A percentile compares a stretch with the other conserved stretches of the same genome.
Evolutionary conservation across 2,888 invertebrate species (phyloP).

Genomic region (Chrysolina oricalcia): DNA sequence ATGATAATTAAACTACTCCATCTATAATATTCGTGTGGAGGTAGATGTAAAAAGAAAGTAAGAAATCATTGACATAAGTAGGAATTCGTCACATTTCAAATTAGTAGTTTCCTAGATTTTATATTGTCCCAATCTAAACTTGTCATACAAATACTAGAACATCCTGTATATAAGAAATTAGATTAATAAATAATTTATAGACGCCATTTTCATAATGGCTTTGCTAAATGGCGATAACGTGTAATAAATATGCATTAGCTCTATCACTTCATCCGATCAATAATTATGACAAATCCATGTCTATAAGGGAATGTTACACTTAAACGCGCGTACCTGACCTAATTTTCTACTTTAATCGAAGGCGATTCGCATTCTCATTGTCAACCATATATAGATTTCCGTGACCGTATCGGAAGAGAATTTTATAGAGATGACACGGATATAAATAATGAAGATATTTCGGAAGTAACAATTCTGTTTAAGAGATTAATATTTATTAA

Average conservation of each 20-base stretch:
- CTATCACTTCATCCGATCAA: constrained; percentile 17
- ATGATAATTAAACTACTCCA: no score
- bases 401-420: not conserved
- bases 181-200: constrained; percentile 4
- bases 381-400: not conserved
- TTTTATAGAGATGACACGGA: not conserved
- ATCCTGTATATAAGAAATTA: constrained; percentile 4
- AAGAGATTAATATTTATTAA: no score
- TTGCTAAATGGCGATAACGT: constrained; percentile 28
- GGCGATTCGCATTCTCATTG: constrained; percentile 20
- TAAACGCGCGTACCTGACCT: constrained; percentile 20
- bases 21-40: no score
- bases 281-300: constrained; percentile 12
- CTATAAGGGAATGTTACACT: constrained; percentile 24
- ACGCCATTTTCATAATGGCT: constrained; percentile 2
- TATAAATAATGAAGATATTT: no score
- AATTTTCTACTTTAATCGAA: constrained; percentile 9
- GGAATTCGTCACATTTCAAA: no score
- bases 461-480: no score
- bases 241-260: constrained; percentile 30
- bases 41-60: no score
- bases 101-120: no score
- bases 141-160: not conserved
- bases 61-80: no score
- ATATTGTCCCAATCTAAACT: no score